Evolutionary conservation across 64 coral and sea anemone species (phyloP), one percentile per base, ranked within the genome.

Genomic region (Stichodactyla mertensii): DNA sequence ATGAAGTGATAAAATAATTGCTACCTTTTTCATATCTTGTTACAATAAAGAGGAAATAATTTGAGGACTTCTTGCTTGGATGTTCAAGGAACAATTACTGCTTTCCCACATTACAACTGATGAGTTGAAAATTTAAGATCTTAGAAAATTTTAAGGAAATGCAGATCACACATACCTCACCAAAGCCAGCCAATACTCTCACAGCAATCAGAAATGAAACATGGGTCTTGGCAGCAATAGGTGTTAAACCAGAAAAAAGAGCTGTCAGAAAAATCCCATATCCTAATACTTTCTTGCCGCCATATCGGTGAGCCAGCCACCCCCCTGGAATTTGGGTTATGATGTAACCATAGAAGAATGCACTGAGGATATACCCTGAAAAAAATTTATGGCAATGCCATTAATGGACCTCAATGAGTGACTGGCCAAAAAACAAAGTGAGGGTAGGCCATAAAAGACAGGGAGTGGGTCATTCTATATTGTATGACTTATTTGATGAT

Each of bases 271-370:
- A 74, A 10, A 95, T 92, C 64, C 93, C 97, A 91, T 89, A 78
- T 56, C 90, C 93, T 74, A 99, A 83, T 8, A 99, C 86, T 7
- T 87, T 82, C 28, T 92, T 99, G 22, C 87, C 97, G 10, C 97
- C 97, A 93, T 90, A 85, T n/a, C 84, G 82, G 52, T 61, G 85
- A 4, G 90, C 90, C 10, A 99, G 18, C 97, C 97, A 99, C 15
- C 97, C 97, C 52, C 97, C 97, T 16, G 97, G 97, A 16, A 99
- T 52, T 77, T 99, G 97, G 52, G 97, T 95, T 19, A 95, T 15
- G 52, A 98, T 88, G 70, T 98, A 98, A 52, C 96, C 96, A 88
- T 98, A 98, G 81, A 98, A 98, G 88, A 98, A 98, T 80, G 96
- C 91, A 52, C 96, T 92, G 6, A 98, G 81, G 55, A 98, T 90